Percentiles rank a stretch among this genome's conserved stretches.
phyloP scores from a whole-genome alignment of 64 coral and sea anemone genomes.

The Porites australiensis region DNA sequence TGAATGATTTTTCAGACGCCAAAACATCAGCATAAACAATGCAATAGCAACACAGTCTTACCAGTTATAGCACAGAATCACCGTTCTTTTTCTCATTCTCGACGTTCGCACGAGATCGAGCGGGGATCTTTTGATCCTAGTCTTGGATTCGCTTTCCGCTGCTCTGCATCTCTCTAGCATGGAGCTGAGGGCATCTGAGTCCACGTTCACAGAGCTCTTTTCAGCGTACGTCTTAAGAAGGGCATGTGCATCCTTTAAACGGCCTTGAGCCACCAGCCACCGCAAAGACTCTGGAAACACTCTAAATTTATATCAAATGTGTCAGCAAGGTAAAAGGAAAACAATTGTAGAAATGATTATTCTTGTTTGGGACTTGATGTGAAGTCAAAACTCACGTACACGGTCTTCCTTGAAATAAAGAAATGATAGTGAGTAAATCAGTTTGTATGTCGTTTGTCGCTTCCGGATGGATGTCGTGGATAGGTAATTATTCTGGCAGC shows the following conservation, averaged over 20 bases:
- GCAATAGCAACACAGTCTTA: neutral
- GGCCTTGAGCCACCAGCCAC: conserved; percentile 59
- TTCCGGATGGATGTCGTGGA: no score
- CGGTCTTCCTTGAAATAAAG: no score
- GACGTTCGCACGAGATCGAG: conserved; percentile 55
- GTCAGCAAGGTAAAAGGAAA: neutral
- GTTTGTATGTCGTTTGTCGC: no score
- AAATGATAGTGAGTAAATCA: no score
- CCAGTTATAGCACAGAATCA: conserved; percentile 77
- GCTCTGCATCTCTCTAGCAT: conserved; percentile 21
- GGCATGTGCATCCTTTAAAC: conserved; percentile 62
- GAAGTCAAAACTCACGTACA: no score
- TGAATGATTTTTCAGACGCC: no score
- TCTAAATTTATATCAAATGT: neutral
- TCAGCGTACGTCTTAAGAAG: conserved; percentile 67
- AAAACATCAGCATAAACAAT: neutral
- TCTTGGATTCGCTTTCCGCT: neutral
- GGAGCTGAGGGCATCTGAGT: conserved; percentile 17
- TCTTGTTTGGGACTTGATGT: neutral
- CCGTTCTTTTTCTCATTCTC: conserved; percentile 57
- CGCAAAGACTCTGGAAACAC: conserved; percentile 68
- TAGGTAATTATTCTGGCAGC: no score
- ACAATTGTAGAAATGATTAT: no score
- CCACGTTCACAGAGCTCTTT: conserved; percentile 19
- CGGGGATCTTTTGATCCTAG: neutral